Evolutionary conservation across 2,888 invertebrate species (phyloP).

Genomic region (Conchocele bisecta): DNA sequence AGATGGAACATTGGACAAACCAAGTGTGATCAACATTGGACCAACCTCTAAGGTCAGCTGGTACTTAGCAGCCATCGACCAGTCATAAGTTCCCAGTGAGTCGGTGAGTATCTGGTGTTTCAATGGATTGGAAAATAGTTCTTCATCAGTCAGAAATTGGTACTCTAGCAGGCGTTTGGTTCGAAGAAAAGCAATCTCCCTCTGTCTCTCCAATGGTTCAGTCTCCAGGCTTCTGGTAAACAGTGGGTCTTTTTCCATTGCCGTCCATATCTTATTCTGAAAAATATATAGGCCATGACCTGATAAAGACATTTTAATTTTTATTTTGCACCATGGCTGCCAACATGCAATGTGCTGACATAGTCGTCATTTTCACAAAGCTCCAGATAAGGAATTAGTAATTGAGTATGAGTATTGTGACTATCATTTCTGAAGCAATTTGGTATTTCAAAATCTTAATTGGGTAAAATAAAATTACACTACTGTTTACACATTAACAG

Average conservation of each 20-base stretch:
- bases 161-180: constrained; percentile 87
- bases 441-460: no score
- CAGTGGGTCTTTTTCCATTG: constrained; percentile 90
- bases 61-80: constrained; percentile 81
- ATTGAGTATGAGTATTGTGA: no score
- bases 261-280: constrained; percentile 91
- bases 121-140: constrained; percentile 82
- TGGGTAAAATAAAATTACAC: no score
- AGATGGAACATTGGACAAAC: no score
- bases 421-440: no score
- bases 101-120: constrained; percentile 77
- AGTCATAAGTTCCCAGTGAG: constrained; percentile 82
- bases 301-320: no score
- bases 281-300: no score
- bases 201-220: constrained; percentile 87
- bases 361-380: no score
- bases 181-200: constrained; percentile 83
- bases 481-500: no score
- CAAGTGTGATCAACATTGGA: neutral
- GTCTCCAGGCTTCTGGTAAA: constrained; percentile 88
- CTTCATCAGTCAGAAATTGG: constrained; percentile 86
- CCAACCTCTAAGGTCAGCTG: constrained; percentile 77
- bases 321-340: no score
- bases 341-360: no score
- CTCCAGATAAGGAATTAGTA: no score